These are phyloP conservation scores for Gasteruption jaculator DNA, from an alignment of 2,888 invertebrate genomes.

Conservation along the genomic window DNA sequence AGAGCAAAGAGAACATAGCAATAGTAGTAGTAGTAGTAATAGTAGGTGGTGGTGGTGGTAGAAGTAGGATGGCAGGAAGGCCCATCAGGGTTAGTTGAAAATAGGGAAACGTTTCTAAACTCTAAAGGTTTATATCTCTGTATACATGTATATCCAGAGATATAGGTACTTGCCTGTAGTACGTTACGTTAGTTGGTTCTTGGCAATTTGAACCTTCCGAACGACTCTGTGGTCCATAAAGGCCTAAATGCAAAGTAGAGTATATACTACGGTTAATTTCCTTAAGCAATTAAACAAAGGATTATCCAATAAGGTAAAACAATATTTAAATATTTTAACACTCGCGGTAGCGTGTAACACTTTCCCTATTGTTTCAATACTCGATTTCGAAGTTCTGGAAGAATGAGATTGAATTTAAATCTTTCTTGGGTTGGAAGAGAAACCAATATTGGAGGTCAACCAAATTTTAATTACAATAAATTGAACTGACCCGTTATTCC, in stretches of 20 bases:
- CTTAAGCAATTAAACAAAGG: conserved; percentile 35
- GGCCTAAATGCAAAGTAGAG: conserved; percentile 40
- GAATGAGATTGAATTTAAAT: too few species aligned
- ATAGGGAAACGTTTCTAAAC: conserved; percentile 32
- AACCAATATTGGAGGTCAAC: too few species aligned
- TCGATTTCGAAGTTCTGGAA: too few species aligned
- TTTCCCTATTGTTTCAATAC: too few species aligned
- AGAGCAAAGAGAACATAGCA: conserved; percentile 17
- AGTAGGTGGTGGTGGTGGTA: conserved; percentile 17
- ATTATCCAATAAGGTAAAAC: too few species aligned
- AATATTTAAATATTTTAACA: too few species aligned
- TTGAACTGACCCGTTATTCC: too few species aligned
- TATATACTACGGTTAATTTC: conserved; percentile 39
- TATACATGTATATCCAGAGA: background rate
- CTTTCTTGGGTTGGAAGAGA: too few species aligned
- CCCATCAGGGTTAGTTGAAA: conserved; percentile 24
- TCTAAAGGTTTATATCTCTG: conserved; percentile 28
- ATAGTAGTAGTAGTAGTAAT: conserved; percentile 8
- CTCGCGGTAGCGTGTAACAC: too few species aligned
- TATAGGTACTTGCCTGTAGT: too few species aligned
- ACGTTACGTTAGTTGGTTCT: conserved; percentile 19
- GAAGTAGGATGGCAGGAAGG: conserved; percentile 32
- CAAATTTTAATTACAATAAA: too few species aligned
- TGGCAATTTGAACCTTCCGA: conserved; percentile 38
- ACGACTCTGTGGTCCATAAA: conserved; percentile 36